A percentile compares a stretch with the other conserved stretches of the same genome.
phyloP scores from a whole-genome alignment of 2,888 invertebrate genomes.

The Hirtodrosophila alboralis region DNA sequence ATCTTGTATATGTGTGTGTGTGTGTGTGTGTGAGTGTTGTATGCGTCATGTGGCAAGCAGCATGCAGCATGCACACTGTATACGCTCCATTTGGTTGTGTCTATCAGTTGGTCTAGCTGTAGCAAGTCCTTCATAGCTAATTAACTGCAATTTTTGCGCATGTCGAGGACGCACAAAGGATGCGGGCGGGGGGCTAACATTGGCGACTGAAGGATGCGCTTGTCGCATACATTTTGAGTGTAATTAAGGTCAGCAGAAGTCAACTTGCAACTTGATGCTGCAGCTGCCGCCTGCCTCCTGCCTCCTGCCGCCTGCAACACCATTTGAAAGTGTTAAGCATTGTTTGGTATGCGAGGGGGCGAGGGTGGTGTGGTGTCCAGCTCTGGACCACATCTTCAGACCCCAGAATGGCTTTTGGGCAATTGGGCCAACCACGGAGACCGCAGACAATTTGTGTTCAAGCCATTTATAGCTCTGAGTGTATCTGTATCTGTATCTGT shows the following conservation, averaged over 20 bases:
- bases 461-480: too few species aligned
- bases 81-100: constrained; percentile 36
- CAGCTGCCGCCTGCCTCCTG: constrained; percentile 17
- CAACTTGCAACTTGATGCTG: constrained; percentile 64
- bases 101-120: constrained; percentile 18
- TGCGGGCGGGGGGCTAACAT: constrained; percentile 39
- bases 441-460: constrained; percentile 43
- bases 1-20: constrained; percentile 38
- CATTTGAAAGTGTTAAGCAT: constrained; percentile 41
- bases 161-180: constrained; percentile 43
- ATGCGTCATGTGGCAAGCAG: neutral
- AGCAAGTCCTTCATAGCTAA: constrained; percentile 66
- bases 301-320: constrained; percentile 14
- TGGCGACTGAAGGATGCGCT: constrained; percentile 25
- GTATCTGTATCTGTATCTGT: constrained; percentile 15
- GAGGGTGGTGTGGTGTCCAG: constrained; percentile 5
- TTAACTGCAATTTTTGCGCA: constrained; percentile 70
- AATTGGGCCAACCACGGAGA: constrained; percentile 39
- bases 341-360: neutral
- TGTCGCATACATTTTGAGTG: constrained; percentile 66
- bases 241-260: constrained; percentile 71
- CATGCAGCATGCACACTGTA: too few species aligned
- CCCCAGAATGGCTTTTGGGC: constrained; percentile 44
- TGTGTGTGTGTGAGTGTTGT: constrained; percentile 7
- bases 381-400: constrained; percentile 37